A percentile compares a stretch with the other conserved stretches of the same genome.
These are phyloP conservation scores for Acinonyx jubatus DNA, from an alignment of 2,113 vertebrate genomes.

Conservation along the genomic window DNA sequence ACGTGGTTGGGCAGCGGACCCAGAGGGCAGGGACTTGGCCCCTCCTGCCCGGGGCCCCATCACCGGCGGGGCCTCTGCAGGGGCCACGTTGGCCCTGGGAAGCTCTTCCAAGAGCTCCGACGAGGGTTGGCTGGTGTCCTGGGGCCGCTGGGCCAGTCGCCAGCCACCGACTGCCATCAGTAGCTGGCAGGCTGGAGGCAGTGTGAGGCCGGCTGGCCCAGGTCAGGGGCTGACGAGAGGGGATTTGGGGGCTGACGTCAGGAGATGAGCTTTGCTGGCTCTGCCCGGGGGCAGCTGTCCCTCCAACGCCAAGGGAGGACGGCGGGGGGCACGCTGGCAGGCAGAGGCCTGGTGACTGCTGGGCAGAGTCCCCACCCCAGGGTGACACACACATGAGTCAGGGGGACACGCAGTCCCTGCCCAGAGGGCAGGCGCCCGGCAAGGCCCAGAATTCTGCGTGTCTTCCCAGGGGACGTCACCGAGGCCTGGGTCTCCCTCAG, in stretches of 20 bases:
- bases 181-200: background rate
- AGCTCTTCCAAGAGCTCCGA: background rate
- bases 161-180: background rate
- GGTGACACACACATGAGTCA: conserved; percentile 65
- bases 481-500: background rate
- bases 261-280: background rate
- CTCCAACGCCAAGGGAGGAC: fast-evolving
- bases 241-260: conserved; percentile 67
- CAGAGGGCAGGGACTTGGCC: fast-evolving
- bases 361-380: background rate
- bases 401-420: conserved; percentile 34
- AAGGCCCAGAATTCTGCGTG: background rate
- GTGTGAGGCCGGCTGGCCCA: background rate
- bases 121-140: background rate
- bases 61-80: background rate
- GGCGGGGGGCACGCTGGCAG: background rate
- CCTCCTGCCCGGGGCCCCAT: too few species aligned
- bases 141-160: background rate
- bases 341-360: background rate
- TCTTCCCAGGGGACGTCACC: background rate
- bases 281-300: conserved; percentile 53
- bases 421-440: background rate
- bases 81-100: fast-evolving
- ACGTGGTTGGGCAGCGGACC: background rate
- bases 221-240: conserved; percentile 23